Base-by-base conservation (phyloP, 2,113 vertebrate species). In the Ceyx melanurus region DNA sequence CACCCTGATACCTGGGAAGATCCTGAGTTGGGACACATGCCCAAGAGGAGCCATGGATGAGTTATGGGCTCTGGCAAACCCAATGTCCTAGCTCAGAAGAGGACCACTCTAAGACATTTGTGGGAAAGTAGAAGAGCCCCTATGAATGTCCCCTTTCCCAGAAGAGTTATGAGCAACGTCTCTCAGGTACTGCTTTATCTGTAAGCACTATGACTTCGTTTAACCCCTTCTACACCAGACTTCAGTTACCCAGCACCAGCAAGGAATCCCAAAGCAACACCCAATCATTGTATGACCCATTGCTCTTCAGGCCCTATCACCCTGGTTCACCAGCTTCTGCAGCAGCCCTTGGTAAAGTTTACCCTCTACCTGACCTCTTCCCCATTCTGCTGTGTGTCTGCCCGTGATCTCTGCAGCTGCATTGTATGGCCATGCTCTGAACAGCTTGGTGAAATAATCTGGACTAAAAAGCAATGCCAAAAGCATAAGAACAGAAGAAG, bases 331-430 rank as follows among this genome's bases (percentile, higher is more conserved):
- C 54, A 73, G 26, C 19, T 76, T 54, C 75, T 65, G 64, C 51
- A 86, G 51, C 31, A 62, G 31, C 25, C 2, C 0, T 45, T 66
- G 58, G 28, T 11, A 65, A 57, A 72, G 15, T 19, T 42, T 88
- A n/a, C 13, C 35, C 17, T 73, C 56, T 79, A 15, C 40, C 22
- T 74, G 73, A 61, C 18, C 35, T 48, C 28, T 64, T 67, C n/a
- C 35, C 83, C 23, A 5, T n/a, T 29, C 76, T 73, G 35, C 54
- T n/a, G 13, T 8, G 11, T 42, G 29, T 61, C 85, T 40, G 14
- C 13, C 37, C 3, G 0, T 19, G 25, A 28, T 48, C 0, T 0
- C 61, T 58, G 25, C 61, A 57, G 7, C 31, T 40, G 40, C 70
- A 86, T 75, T 53, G 10, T 21, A 42, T 1, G 0, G 20, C 58